phyloP scores from a whole-genome alignment of 2,888 invertebrate genomes.

The Tuta absoluta region DNA sequence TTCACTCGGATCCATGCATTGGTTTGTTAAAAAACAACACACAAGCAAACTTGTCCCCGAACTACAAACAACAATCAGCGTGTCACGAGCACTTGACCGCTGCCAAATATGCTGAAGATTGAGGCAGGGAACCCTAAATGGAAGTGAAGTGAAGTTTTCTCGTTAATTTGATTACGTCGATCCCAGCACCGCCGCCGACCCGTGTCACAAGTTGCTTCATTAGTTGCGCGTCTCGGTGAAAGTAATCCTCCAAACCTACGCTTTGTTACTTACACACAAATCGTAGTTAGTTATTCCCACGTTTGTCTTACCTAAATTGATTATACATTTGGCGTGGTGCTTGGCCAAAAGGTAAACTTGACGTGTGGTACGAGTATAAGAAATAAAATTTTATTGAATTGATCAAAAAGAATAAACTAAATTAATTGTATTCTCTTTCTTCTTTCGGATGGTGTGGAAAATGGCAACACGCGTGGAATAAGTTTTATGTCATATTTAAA shows the following conservation, averaged over 20 bases:
- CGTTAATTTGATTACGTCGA: constrained; percentile 58
- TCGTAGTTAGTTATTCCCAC: background rate
- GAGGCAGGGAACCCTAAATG: constrained; percentile 76
- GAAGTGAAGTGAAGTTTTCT: constrained; percentile 66
- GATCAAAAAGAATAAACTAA: too few relatives aligned
- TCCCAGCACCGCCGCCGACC: constrained; percentile 75
- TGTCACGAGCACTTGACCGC: constrained; percentile 64
- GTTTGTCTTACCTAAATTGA: background rate
- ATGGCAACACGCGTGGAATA: too few relatives aligned
- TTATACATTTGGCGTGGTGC: background rate
- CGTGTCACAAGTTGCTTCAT: constrained; percentile 81
- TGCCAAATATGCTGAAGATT: constrained; percentile 75
- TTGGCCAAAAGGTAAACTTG: too few relatives aligned
- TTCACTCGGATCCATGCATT: background rate
- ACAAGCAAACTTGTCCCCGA: background rate
- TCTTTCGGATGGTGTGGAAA: too few relatives aligned
- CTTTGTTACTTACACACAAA: constrained; percentile 4
- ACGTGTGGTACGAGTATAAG: too few relatives aligned
- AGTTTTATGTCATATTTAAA: too few relatives aligned
- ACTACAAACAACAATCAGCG: constrained; percentile 3
- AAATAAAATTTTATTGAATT: too few relatives aligned
- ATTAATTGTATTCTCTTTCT: too few relatives aligned
- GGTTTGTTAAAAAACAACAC: background rate
- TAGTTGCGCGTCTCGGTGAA: constrained; percentile 64
- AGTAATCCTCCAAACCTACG: background rate